Conservation (phyloP, 2,797 vertebrate species). For the Tragelaphus oryx region DNA sequence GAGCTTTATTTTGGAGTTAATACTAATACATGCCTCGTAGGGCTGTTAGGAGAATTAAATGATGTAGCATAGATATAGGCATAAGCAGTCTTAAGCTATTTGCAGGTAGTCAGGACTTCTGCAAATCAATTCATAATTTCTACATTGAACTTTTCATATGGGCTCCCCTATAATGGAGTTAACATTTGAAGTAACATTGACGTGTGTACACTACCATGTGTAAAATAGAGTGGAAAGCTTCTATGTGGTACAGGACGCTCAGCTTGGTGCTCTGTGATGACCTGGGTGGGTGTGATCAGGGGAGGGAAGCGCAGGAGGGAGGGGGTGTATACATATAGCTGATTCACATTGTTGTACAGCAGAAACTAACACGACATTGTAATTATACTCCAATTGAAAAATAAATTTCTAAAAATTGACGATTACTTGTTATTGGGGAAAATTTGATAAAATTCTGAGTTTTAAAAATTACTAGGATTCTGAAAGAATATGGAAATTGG, state of each 20-base stretch:
- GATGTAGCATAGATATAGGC: neutral
- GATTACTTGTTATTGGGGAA: slow-evolving; percentile 14
- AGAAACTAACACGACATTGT: neutral
- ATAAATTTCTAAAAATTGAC: neutral
- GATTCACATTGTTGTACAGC: neutral
- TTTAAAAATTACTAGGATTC: slow-evolving; percentile 2
- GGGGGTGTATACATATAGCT: neutral
- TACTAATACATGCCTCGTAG: neutral
- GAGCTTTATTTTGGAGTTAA: neutral
- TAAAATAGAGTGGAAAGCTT: neutral
- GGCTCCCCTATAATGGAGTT: neutral
- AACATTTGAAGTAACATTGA: neutral
- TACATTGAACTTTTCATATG: neutral
- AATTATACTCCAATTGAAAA: neutral
- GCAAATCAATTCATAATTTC: neutral
- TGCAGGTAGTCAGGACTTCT: slow-evolving; percentile 2
- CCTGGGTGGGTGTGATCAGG: neutral
- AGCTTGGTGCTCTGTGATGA: neutral
- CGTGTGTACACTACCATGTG: neutral
- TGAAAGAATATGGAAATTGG: neutral
- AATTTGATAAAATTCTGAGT: neutral
- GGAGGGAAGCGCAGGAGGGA: neutral
- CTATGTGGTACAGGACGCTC: neutral
- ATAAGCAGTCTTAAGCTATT: neutral
- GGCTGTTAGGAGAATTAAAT: neutral